Percentiles rank a stretch among this genome's conserved stretches.
Evolutionary conservation across 1,140 invertebrate genomes (phyloP).

Genomic region (Anastrepha ludens): DNA sequence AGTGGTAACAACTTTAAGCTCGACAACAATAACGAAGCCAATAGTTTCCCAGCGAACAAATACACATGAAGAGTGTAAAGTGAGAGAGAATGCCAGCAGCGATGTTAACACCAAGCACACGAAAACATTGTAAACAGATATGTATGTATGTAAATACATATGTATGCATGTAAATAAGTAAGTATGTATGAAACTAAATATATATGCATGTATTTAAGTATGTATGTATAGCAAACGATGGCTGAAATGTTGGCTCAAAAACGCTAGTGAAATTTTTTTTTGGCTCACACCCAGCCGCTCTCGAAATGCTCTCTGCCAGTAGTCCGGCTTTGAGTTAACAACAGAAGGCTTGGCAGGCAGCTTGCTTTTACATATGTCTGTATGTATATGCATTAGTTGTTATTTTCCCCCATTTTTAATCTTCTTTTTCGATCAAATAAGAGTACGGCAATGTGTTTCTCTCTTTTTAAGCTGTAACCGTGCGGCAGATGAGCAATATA

Average conservation of each 20-base stretch:
- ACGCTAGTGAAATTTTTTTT: conserved; percentile 8
- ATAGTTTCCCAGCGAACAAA: not conserved
- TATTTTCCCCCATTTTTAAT: not conserved
- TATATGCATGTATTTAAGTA: not conserved
- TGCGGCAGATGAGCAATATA: not conserved
- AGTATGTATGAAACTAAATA: too few relatives aligned
- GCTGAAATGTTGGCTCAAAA: conserved; percentile 16
- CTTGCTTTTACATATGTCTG: not conserved
- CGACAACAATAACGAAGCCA: not conserved
- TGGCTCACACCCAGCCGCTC: not conserved
- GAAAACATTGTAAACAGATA: not conserved
- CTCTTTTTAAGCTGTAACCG: not conserved
- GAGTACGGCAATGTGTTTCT: not conserved
- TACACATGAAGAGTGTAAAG: too few relatives aligned
- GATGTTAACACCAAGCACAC: not conserved
- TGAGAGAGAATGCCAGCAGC: not conserved
- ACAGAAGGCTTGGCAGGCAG: conserved; percentile 46
- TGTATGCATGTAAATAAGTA: not conserved
- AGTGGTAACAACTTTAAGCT: not conserved
- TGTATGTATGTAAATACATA: not conserved
- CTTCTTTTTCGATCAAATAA: not conserved
- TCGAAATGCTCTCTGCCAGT: not conserved
- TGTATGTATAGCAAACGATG: not conserved
- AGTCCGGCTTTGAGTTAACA: not conserved
- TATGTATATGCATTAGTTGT: not conserved